phyloP scores from a whole-genome alignment of 53 echinoderm and acorn worm species.

The Temnopleurus reevesii region DNA sequence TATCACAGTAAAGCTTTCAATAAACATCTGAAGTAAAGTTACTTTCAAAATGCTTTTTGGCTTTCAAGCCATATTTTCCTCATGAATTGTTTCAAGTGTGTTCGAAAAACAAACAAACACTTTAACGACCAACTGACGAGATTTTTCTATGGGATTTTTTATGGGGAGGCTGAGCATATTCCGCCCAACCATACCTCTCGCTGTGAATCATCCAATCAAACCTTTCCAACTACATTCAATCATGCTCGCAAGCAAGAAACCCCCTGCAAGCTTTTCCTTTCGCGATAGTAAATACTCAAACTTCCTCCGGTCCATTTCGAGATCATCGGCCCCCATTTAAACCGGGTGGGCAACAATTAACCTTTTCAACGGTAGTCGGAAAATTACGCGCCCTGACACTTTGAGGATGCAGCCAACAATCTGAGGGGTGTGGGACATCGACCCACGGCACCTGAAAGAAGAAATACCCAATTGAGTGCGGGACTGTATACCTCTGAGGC shows the following conservation, averaged over 20 bases:
- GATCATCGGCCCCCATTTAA: constrained; percentile 48
- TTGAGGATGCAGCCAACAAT: neutral
- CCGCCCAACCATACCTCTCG: constrained; percentile 1
- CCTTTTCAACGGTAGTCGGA: constrained; percentile 27
- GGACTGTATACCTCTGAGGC: neutral
- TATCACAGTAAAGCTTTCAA: no score
- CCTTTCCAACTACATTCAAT: neutral
- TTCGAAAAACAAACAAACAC: no score
- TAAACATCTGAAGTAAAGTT: no score
- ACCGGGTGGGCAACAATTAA: constrained; percentile 44
- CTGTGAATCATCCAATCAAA: constrained; percentile 13
- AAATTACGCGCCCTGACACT: constrained; percentile 46
- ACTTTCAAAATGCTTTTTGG: no score
- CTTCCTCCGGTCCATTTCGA: constrained; percentile 19
- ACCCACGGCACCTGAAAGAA: neutral
- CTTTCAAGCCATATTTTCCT: no score
- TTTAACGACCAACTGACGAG: no score
- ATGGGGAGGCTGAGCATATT: no score
- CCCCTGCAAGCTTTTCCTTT: constrained; percentile 16
- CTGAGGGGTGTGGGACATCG: neutral
- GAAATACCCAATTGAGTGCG: neutral
- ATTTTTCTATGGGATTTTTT: no score
- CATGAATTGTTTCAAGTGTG: no score
- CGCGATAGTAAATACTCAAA: neutral
- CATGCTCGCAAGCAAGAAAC: neutral